Base-by-base conservation (phyloP, 2,888 invertebrate species). In the Drosophila prolongata region DNA sequence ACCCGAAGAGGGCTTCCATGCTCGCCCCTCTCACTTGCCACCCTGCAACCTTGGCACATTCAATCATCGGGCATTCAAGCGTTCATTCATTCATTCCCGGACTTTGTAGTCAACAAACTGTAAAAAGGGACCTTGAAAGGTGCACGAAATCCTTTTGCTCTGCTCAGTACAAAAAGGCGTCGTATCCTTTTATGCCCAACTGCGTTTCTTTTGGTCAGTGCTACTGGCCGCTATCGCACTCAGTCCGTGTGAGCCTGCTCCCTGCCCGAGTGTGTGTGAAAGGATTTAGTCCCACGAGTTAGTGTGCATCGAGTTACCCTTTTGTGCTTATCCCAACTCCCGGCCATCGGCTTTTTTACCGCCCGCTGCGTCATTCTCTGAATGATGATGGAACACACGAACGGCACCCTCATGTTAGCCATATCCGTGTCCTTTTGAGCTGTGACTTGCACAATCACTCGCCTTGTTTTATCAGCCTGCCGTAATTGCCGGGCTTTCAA, bases 91-190 rank as follows among this genome's bases (percentile, higher is more conserved):
- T 70, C 68, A 65, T 61, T 75, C 62, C 64, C 52, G 59, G 64
- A 75, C 66, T 76, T 71, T 73, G 67, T 77, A 77, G 75, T 61
- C 70, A 70, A 70, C 67, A 73, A 76, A 74, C 74, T 75, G 77
- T 74, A 67, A 64, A 67, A 77, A 70, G 75, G 72, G 76, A 78
- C 77, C 79, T 75, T 85, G 86, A 85, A 86, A 86, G 86, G 86
- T 86, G 87, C 76, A 81, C 81, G 67, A 87, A 85, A 86, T 85
- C 83, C 87, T 80, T 79, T 80, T 80, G 76, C 76, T 75, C 61
- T 72, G 79, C 66, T 47, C 46, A 49, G 58, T 49, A 73, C 49
- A 82, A 75, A 79, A 77, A 68, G 72, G 65, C 70, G 68, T 74
- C 73, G 69, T 75, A 76, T 77, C 85, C 87, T 85, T 86, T 86